Base-by-base conservation (phyloP, 1,140 invertebrate species). In the Chrysoperla carnea region DNA sequence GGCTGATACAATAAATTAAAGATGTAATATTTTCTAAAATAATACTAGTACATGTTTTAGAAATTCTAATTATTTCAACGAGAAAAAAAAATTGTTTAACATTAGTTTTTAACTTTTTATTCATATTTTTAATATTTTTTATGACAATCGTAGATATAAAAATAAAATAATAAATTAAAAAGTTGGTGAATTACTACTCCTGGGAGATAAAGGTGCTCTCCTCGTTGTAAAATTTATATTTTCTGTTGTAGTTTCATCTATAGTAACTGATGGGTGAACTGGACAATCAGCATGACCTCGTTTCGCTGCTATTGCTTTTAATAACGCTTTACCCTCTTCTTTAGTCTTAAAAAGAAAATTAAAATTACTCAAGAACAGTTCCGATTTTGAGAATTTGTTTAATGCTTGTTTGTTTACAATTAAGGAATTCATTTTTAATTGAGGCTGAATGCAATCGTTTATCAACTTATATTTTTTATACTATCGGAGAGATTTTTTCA, bases 311-410 rank as follows among this genome's bases (percentile, higher is more conserved):
- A 95, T 92, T 1, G 79, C 79, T 60, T 81, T 80, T 1, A 95
- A 58, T 41, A 94, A 66, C 1, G 81, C 79, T 62, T 92, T 93
- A 0, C 84, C 90, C 59, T 89, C 86, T 63, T 92, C 87, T 63
- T 89, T 86, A 0, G 86, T 90, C 80, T 87, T 59, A 40, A 67
- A 68, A 44, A 23, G 17, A 23, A 23, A 23, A 23, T 23, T 3
- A 40, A 1, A 9, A 14, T 1, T 11, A 15, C 17, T 28, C 17
- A 42, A n/a, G 5, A 5, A 11, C 8, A 29, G 13, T n/a, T 27
- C 9, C 12, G 39, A 33, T 41, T 8, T 43, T 37, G 23, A 37
- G 6, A 11, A 23, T 33, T 7, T 11, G 43, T 48, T 42, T 43
- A 60, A n/a, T n/a, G n/a, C 57, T 46, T 62, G 57, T 46, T 61